These are phyloP conservation scores for Lydus trimaculatus DNA, from an alignment of 2,888 invertebrate species.

Conservation along the genomic window DNA sequence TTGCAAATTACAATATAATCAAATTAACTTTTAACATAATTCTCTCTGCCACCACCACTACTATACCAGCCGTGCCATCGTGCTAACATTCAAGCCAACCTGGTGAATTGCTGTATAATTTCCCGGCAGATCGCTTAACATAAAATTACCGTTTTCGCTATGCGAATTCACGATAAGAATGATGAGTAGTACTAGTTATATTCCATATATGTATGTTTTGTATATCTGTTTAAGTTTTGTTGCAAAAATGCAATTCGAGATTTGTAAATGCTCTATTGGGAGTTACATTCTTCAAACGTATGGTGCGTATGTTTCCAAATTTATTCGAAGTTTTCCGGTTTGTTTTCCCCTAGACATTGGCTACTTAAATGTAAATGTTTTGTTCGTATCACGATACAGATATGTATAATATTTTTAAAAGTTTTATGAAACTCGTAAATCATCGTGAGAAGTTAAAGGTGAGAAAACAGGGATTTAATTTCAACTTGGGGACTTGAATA, in stretches of 20 bases:
- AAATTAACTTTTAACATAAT: slow-evolving; percentile 54
- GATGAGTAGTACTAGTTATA: slow-evolving; percentile 36
- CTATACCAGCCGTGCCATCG: not conserved
- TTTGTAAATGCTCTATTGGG: slow-evolving; percentile 33
- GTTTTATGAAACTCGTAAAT: slow-evolving; percentile 50
- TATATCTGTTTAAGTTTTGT: slow-evolving; percentile 14
- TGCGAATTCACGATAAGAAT: slow-evolving; percentile 34
- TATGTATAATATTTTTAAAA: slow-evolving; percentile 49
- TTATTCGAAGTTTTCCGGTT: slow-evolving; percentile 35
- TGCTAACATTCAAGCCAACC: slow-evolving; percentile 40
- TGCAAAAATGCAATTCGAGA: slow-evolving; percentile 30
- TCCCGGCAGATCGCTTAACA: slow-evolving; percentile 54
- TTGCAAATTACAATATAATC: slow-evolving; percentile 58
- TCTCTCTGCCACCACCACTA: slow-evolving; percentile 21
- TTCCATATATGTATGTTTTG: slow-evolving; percentile 18
- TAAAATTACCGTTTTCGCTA: slow-evolving; percentile 46
- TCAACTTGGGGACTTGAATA: slow-evolving; percentile 49
- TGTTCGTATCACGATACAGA: slow-evolving; percentile 21
- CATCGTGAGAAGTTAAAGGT: slow-evolving; percentile 55
- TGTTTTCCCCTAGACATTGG: not conserved
- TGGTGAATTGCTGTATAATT: slow-evolving; percentile 49
- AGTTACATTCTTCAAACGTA: not conserved
- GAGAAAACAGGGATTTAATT: slow-evolving; percentile 53
- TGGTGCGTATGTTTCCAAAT: slow-evolving; percentile 33
- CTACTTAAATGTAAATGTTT: slow-evolving; percentile 41